phyloP scores from a whole-genome alignment of 2,888 invertebrate species.

The Epinotia nisella region DNA sequence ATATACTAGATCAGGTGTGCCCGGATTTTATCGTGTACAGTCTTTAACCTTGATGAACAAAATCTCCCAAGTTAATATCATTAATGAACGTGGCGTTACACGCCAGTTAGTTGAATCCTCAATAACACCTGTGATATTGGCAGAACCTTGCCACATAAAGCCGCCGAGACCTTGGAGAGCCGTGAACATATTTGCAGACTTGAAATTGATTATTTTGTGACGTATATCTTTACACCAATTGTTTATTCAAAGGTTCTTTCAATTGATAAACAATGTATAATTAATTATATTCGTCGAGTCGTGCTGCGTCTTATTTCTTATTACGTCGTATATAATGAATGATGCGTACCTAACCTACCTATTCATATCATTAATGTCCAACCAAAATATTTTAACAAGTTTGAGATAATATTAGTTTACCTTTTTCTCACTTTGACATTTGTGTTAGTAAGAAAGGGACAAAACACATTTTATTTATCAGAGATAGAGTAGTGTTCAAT shows the following conservation, averaged over 20 bases:
- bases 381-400: too few relatives aligned
- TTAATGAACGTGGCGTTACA: conserved; percentile 47
- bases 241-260: not conserved
- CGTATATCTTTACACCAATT: not conserved
- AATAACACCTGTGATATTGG: conserved; percentile 28
- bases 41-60: too few relatives aligned
- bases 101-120: conserved; percentile 44
- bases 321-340: not conserved
- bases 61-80: conserved; percentile 31
- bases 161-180: conserved; percentile 16
- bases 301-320: not conserved
- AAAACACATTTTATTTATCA: too few relatives aligned
- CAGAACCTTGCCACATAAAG: conserved; percentile 22
- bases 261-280: too few relatives aligned
- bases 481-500: too few relatives aligned
- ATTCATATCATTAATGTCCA: too few relatives aligned
- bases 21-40: too few relatives aligned
- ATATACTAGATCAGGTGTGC: too few relatives aligned
- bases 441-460: too few relatives aligned
- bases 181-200: conserved; percentile 15
- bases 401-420: too few relatives aligned
- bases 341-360: too few relatives aligned
- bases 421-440: too few relatives aligned
- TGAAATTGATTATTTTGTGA: not conserved
- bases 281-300: not conserved